Percentiles rank a stretch among this genome's conserved stretches.
Evolutionary conservation across 2,888 invertebrate genomes (phyloP).

Genomic region (Eremobia ochroleuca): DNA sequence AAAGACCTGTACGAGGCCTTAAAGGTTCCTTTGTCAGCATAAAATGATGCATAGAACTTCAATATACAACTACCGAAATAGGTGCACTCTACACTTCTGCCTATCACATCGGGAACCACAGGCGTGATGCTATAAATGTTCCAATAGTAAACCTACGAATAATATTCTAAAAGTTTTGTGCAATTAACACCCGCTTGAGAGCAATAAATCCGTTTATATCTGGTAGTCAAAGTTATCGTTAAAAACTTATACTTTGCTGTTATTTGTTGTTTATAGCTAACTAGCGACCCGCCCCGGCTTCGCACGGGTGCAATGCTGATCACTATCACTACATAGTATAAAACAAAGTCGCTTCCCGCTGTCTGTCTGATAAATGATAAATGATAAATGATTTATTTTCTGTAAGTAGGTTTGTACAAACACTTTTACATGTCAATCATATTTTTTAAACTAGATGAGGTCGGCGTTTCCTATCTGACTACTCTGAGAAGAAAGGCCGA

Average conservation of each 20-base stretch:
- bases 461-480: too few species aligned
- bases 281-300: too few species aligned
- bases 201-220: slow-evolving; percentile 73
- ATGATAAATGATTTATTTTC: too few species aligned
- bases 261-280: slow-evolving; percentile 52
- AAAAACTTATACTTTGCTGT: slow-evolving; percentile 66
- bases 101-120: not conserved
- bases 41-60: not conserved
- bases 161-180: slow-evolving; percentile 70
- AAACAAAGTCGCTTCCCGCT: too few species aligned
- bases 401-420: too few species aligned
- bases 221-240: slow-evolving; percentile 72
- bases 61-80: not conserved
- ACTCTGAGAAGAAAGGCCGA: too few species aligned
- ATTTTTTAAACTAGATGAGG: too few species aligned
- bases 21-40: not conserved
- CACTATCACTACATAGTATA: too few species aligned
- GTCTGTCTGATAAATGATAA: too few species aligned
- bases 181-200: slow-evolving; percentile 72
- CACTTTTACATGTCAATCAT: too few species aligned
- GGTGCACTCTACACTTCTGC: not conserved
- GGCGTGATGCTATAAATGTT: slow-evolving; percentile 23
- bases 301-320: too few species aligned
- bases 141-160: slow-evolving; percentile 61
- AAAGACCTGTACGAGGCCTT: not conserved